A percentile compares a stretch with the other conserved stretches of the same genome.
These are phyloP conservation scores for Palloptera scutellata DNA, from an alignment of 2,888 invertebrate genomes.

Conservation along the genomic window DNA sequence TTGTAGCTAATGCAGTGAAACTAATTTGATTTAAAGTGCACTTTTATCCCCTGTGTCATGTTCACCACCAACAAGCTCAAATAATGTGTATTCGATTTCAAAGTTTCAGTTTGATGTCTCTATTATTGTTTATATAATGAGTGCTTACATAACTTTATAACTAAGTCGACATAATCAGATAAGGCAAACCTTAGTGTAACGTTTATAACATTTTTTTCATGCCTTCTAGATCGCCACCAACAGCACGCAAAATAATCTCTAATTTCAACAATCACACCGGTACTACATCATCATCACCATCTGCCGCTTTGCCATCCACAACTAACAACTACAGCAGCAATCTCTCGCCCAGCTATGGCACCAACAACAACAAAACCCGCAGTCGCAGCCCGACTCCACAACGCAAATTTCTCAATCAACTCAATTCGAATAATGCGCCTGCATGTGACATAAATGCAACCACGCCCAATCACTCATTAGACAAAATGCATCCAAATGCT, in stretches of 20 bases:
- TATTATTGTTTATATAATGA: too few relatives aligned
- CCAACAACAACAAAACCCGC: conserved; percentile 59
- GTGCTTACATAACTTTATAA: too few relatives aligned
- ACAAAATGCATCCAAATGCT: conserved; percentile 23
- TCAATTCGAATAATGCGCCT: conserved; percentile 40
- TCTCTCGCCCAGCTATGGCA: conserved; percentile 48
- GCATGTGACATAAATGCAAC: neutral
- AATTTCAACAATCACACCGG: conserved; percentile 45
- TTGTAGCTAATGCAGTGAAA: conserved; percentile 17
- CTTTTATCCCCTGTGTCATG: neutral
- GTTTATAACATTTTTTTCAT: conserved; percentile 3
- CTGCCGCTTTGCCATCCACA: conserved; percentile 30
- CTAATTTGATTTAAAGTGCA: conserved; percentile 20
- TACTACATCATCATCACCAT: conserved; percentile 32
- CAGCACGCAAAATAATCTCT: conserved; percentile 56
- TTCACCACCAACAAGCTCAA: neutral
- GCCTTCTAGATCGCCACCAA: conserved; percentile 60
- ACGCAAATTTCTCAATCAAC: conserved; percentile 63
- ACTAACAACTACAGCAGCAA: conserved; percentile 32
- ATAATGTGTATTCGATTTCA: too few relatives aligned
- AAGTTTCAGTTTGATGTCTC: too few relatives aligned
- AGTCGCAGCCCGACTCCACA: conserved; percentile 67
- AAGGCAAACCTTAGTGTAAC: too few relatives aligned
- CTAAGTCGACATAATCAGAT: too few relatives aligned
- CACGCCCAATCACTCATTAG: conserved; percentile 34